A percentile compares a stretch with the other conserved stretches of the same genome.
Conservation (phyloP, 2,797 vertebrate genomes). For the Pyrocephalus nanus region DNA sequence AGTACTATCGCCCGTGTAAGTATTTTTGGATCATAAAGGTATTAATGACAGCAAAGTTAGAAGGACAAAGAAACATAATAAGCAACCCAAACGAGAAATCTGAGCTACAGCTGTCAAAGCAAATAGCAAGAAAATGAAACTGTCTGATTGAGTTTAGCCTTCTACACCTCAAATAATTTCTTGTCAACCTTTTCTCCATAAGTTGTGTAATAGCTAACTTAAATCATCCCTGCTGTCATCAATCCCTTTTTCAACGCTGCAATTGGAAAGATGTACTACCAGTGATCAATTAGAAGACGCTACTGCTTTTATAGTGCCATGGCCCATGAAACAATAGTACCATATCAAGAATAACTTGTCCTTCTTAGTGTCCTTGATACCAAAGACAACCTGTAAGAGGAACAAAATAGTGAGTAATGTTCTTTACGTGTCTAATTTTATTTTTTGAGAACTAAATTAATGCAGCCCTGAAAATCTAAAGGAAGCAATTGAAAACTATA, state of each 20-base stretch:
- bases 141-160: conserved; percentile 61
- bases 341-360: neutral
- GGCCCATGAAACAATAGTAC: neutral
- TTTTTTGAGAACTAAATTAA: neutral
- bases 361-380: conserved; percentile 46
- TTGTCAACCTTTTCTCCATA: neutral
- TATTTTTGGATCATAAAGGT: conserved; percentile 15
- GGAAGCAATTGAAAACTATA: neutral
- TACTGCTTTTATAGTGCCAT: conserved; percentile 28
- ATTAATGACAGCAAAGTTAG: conserved; percentile 20
- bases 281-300: conserved; percentile 62
- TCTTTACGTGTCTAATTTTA: neutral
- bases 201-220: conserved; percentile 6
- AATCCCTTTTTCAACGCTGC: conserved; percentile 37
- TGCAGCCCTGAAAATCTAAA: neutral
- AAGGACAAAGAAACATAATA: neutral
- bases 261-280: conserved; percentile 46
- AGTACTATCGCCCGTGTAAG: neutral
- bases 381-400: neutral
- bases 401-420: neutral
- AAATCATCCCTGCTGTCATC: conserved; percentile 46
- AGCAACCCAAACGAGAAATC: conserved; percentile 32
- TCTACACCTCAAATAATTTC: conserved; percentile 46
- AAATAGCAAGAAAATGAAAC: conserved; percentile 62
- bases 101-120: conserved; percentile 50